Base-by-base conservation (phyloP, 92 coral and sea anemone genomes). In the Porites rus region DNA sequence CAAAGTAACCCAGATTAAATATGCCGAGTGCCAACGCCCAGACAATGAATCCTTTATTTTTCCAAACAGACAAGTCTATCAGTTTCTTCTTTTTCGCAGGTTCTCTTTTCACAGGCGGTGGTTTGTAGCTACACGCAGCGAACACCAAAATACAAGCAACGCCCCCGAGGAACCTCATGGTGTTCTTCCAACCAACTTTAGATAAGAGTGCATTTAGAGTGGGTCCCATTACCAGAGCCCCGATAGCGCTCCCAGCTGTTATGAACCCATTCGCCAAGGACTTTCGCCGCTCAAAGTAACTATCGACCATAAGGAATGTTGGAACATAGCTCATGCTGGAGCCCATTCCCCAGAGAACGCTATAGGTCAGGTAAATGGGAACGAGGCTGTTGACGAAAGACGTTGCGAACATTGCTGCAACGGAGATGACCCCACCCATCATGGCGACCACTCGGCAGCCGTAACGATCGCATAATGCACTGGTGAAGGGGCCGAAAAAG, bases 241-340 rank as follows among this genome's bases (percentile, higher is more conserved):
- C 93, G 52, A 91, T 74, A 17, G 91, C 91, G 70, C 93, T 91
- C 68, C 93, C 93, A 5, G 91, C 93, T 61, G 93, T 87, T 18
- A 91, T 60, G 22, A 91, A 24, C 25, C 93, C 93, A 81, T 86
- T 87, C 16, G 93, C 93, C 46, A 91, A 65, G 43, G 93, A 88
- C 63, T 69, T 75, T 38, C 81, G 91, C 21, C 80, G 89, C 6
- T 76, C 87, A 77, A 91, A 91, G 84, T 86, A 81, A 51, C 69
- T 87, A 64, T 81, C 88, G 18, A 91, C 82, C 14, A 91, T 81
- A 67, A 91, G 88, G 60, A 69, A 91, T 28, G 93, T 81, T n/a
- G 93, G 89, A 20, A 85, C 84, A 75, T 77, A 91, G 58, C 93
- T 63, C 87, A 91, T 76, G 61, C 93, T 91, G 1, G 93, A 91